Evolutionary conservation across 2,797 vertebrate genomes (phyloP), one percentile per base, ranked within the genome.

Genomic region (Anabas testudineus): DNA sequence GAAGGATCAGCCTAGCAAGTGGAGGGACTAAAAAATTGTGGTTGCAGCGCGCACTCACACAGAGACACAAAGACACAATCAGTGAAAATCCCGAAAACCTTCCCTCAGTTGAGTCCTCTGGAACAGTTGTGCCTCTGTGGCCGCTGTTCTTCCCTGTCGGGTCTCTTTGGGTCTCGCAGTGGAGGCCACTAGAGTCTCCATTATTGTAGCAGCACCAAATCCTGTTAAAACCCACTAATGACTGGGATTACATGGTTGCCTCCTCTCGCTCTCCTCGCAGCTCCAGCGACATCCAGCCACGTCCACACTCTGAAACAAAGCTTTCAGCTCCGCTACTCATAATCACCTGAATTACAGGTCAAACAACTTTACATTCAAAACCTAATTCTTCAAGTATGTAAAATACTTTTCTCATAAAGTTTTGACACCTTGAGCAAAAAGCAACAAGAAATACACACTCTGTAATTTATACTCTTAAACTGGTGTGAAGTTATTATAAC

Each of bases 191-290:
- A 80, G 86, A 90, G 90, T 88, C 77, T 85, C 88, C 85, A 91
- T 93, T 91, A 91, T 90, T 89, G 85, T 81, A 72, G 87, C 86
- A 71, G 78, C 87, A 83, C 87, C 90, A 94, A 93, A 94, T 93
- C 91, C 92, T 87, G 90, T 92, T 93, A 90, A 92, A 91, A 90
- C 90, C 89, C 88, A 86, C 90, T 92, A 93, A 93, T 93, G 92
- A 93, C 80, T 63, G 66, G 88, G 92, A 93, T 93, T 92, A 93
- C 90, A 91, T 81, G 83, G 72, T 84, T 83, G 86, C 88, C 86
- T 87, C 83, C 81, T 85, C 82, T 88, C 80, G 59, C 71, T 75
- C 78, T 70, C 43, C 69, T 74, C 49, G 4, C 70, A 59, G 78
- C 80, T 70, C 73, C 76, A 58, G 68, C 41, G 28, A 78, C 83